Evolutionary conservation across 2,113 vertebrate genomes (phyloP).

Genomic region (Psammodynastes pulverulentus): DNA sequence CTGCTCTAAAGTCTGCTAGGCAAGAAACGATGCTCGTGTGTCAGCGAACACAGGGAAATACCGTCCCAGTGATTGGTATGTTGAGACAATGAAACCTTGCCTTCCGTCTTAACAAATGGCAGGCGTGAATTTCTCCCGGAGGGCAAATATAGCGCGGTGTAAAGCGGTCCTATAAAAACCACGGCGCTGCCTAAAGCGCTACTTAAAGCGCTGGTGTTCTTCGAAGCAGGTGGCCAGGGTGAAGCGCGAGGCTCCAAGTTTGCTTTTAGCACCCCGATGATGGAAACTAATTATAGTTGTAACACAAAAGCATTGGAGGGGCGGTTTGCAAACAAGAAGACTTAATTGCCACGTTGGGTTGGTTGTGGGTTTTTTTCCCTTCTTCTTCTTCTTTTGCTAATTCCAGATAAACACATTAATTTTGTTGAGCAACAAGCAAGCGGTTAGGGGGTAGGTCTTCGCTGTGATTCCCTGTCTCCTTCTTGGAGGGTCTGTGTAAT

Average conservation of each 20-base stretch:
- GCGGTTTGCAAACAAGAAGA: conserved; percentile 64
- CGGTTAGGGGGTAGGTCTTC: conserved; percentile 62
- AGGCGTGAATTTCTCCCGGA: background rate
- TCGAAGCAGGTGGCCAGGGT: conserved; percentile 5
- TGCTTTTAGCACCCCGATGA: conserved; percentile 41
- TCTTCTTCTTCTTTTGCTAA: conserved; percentile 40
- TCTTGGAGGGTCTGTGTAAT: conserved; percentile 64
- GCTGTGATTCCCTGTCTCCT: conserved; percentile 59
- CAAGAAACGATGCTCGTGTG: background rate
- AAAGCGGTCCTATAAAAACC: background rate
- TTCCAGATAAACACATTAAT: conserved; percentile 71
- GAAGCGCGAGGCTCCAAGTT: conserved; percentile 29
- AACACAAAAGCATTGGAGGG: conserved; percentile 46
- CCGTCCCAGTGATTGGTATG: no score
- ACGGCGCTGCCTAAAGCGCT: background rate
- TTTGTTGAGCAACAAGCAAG: conserved; percentile 56
- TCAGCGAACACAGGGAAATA: background rate
- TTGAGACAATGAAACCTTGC: background rate
- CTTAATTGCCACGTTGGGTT: conserved; percentile 69
- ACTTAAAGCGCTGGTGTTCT: conserved; percentile 19
- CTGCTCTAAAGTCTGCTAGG: background rate
- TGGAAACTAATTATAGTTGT: conserved; percentile 63
- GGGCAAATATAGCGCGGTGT: background rate
- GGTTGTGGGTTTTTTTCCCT: no score
- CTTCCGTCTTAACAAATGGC: background rate